Base-by-base conservation (phyloP, 2,888 invertebrate species). In the Drosophila ezoana region DNA sequence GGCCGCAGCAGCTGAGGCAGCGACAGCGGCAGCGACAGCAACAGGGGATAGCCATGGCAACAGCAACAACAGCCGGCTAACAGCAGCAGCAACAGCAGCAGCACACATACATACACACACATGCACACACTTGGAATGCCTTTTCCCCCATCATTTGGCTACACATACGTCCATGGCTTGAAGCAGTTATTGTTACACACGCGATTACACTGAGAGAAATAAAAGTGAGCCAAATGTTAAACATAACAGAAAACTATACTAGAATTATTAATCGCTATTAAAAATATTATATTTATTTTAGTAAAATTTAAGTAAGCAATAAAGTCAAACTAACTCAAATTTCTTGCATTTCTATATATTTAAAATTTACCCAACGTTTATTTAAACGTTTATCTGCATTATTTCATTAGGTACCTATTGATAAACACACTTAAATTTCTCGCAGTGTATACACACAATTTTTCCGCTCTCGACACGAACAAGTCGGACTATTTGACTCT, bases 121-220 rank as follows among this genome's bases (percentile, higher is more conserved):
- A 56, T 37, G 48, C 23, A 68, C 44, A 51, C 14, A 49, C 41
- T 48, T 51, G 14, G 61, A 59, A 53, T 69, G 67, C 51, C 79
- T 81, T 76, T 79, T 76, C 68, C 61, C 71, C 70, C 80, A 76
- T 69, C 77, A 72, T 76, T 86, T 73, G 77, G 68, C 68, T 70
- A 75, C 57, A 63, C 59, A 70, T 48, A 63, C 70, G 48, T 65
- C 45, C 72, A 76, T 61, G 65, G 56, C 70, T 67, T 45, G 56
- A 43, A 54, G 64, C 71, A 69, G 77, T 81, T 67, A 67, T 67
- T 72, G 70, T 66, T 70, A 56, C 58, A 69, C 87, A 88, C 75
- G 89, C 87, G 61, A 84, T 66, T 52, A 48, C 87, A 89, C 74
- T 70, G 65, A 38, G 18, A n/a, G 62, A 72, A 84, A 72, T 20